Percentiles rank a stretch among this genome's conserved stretches.
Evolutionary conservation across 2,888 invertebrate species (phyloP).

Genomic region (Sipha maydis): DNA sequence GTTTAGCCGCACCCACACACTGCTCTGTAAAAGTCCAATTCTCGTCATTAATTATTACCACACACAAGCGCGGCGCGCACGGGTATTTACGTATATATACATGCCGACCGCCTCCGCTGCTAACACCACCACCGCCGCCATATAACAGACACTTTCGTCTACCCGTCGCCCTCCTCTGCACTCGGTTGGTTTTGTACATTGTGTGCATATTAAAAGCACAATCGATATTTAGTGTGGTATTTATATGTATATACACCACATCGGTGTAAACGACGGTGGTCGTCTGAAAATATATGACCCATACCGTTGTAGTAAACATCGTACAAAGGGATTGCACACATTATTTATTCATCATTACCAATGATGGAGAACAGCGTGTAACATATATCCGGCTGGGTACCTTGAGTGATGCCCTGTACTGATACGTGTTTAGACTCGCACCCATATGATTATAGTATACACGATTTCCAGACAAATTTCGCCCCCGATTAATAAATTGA

Average conservation of each 20-base stretch:
- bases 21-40: slow-evolving; percentile 47
- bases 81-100: not conserved
- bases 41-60: slow-evolving; percentile 56
- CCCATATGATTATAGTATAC: not conserved
- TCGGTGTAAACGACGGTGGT: not conserved
- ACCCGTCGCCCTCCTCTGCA: not conserved
- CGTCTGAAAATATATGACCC: not conserved
- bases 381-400: too few relatives aligned
- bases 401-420: too few relatives aligned
- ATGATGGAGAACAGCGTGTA: not conserved
- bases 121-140: not conserved
- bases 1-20: not conserved
- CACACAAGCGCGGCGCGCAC: not conserved
- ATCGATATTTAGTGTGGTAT: slow-evolving; percentile 25
- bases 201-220: slow-evolving; percentile 48
- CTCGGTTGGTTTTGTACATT: slow-evolving; percentile 23
- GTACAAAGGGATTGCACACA: not conserved
- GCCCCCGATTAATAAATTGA: not conserved
- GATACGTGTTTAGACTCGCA: not conserved
- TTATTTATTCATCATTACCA: slow-evolving; percentile 18
- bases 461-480: not conserved
- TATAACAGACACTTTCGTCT: slow-evolving; percentile 6
- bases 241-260: not conserved
- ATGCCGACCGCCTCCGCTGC: not conserved
- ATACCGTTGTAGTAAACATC: not conserved